A percentile compares a stretch with the other conserved stretches of the same genome.
Conservation (phyloP, 1,140 invertebrate genomes). For the Temnothorax longispinosus region DNA sequence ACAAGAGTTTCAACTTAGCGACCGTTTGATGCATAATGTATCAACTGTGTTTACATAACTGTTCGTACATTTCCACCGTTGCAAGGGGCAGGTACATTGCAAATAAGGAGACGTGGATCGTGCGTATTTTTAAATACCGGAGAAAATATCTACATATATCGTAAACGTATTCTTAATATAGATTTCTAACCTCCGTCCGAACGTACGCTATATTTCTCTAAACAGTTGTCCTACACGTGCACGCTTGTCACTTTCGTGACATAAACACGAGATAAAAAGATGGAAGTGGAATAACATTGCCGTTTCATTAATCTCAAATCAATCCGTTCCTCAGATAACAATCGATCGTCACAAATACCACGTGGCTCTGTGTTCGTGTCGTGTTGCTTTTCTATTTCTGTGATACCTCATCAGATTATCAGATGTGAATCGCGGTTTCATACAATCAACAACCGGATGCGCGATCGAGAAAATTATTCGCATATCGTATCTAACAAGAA, state of each 20-base stretch:
- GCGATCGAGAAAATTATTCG: slow-evolving; percentile 7
- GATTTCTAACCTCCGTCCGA: slow-evolving; percentile 38
- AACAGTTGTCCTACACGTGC: neutral
- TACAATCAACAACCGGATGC: neutral
- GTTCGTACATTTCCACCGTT: neutral
- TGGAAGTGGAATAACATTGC: neutral
- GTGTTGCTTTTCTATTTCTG: neutral
- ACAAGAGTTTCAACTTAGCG: neutral
- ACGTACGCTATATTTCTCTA: neutral
- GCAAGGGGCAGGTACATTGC: neutral
- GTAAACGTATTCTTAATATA: neutral
- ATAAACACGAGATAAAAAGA: neutral
- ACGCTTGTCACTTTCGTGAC: neutral
- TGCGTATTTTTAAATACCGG: neutral
- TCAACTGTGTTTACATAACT: slow-evolving; percentile 1
- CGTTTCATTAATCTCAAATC: neutral
- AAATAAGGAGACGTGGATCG: neutral
- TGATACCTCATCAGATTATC: slow-evolving; percentile 49
- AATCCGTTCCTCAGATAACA: neutral
- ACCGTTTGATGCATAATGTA: neutral
- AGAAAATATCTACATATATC: neutral
- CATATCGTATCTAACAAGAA: neutral
- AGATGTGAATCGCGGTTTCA: neutral
- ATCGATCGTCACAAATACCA: neutral
- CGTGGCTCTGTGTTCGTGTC: neutral